Conservation (phyloP, 2,888 invertebrate species). For the Rambutsinella grinnellia region DNA sequence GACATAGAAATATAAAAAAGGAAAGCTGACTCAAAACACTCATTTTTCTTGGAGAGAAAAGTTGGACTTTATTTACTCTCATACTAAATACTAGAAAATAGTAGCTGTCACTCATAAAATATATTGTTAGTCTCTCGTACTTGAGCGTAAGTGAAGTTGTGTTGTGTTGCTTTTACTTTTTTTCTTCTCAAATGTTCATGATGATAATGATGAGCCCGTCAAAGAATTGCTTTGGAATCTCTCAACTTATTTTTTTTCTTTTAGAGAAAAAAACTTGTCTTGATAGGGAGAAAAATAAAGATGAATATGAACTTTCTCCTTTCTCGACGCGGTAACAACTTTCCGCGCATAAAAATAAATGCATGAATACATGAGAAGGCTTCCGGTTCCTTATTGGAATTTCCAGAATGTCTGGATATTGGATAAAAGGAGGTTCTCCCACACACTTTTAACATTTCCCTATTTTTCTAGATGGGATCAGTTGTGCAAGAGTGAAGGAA, state of each 20-base stretch:
- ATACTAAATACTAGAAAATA: not conserved
- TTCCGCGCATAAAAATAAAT: not conserved
- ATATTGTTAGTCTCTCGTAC: not conserved
- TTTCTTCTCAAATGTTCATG: not conserved
- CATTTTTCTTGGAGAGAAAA: not conserved
- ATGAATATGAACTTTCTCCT: not conserved
- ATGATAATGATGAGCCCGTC: slow-evolving; percentile 3
- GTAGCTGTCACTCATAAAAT: not conserved
- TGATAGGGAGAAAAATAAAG: not conserved
- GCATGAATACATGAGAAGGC: not conserved
- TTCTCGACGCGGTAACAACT: not conserved
- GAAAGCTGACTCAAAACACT: no score
- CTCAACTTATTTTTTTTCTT: not conserved
- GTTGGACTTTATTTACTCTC: not conserved
- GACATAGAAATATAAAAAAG: no score
- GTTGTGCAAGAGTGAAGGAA: not conserved
- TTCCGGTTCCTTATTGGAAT: slow-evolving; percentile 9
- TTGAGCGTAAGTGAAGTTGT: not conserved
- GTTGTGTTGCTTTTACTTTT: not conserved
- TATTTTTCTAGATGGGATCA: not conserved
- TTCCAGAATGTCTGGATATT: not conserved
- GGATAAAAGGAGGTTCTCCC: no score
- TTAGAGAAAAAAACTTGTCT: not conserved
- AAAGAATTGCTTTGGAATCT: not conserved
- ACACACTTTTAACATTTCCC: no score